Percentiles rank a stretch among this genome's conserved stretches.
Evolutionary conservation across 2,888 invertebrate genomes (phyloP).

Genomic region (Tineola bisselliella): DNA sequence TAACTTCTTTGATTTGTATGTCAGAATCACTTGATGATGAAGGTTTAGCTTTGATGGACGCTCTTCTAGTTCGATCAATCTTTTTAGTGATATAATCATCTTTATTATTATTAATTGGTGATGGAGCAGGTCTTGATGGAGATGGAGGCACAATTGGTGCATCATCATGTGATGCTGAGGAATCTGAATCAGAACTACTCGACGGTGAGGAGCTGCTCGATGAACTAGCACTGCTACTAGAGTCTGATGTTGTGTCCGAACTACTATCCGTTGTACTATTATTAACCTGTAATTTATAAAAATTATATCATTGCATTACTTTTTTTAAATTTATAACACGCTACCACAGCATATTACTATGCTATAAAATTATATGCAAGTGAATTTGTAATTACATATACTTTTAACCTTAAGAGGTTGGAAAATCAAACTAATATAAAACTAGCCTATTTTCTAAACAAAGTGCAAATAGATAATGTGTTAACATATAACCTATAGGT

Average conservation of each 20-base stretch:
- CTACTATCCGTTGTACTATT: constrained; percentile 71
- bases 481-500: background rate
- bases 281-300: constrained; percentile 40
- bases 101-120: constrained; percentile 40
- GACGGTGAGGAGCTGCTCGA: constrained; percentile 76
- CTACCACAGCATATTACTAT: background rate
- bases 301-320: background rate
- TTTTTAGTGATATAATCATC: constrained; percentile 36
- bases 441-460: background rate
- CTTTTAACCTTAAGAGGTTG: background rate
- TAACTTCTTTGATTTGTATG: constrained; percentile 43
- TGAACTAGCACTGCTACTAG: constrained; percentile 74
- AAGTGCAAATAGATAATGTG: background rate
- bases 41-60: constrained; percentile 46
- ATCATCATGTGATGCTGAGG: constrained; percentile 30
- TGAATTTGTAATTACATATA: too few species aligned
- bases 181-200: constrained; percentile 76
- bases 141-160: constrained; percentile 23
- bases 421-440: constrained; percentile 4
- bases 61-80: constrained; percentile 41
- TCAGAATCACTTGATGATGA: constrained; percentile 73
- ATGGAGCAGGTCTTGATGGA: constrained; percentile 26
- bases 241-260: constrained; percentile 74
- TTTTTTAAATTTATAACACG: too few species aligned
- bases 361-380: background rate